Percentiles rank a stretch among this genome's conserved stretches.
Evolutionary conservation across 2,113 vertebrate genomes (phyloP).

Genomic region (Saimiri boliviensis): DNA sequence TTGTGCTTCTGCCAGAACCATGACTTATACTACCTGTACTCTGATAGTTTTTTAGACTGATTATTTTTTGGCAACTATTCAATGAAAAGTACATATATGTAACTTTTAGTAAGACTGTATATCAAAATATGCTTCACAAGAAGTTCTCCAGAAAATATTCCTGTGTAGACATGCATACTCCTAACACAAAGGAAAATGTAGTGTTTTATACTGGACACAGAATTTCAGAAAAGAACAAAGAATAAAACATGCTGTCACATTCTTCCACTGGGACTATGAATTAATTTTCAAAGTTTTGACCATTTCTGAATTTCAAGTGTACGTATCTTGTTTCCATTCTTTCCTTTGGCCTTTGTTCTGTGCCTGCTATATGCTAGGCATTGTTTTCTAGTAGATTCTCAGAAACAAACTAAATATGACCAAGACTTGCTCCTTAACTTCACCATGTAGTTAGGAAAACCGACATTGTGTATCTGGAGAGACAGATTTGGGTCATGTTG

Average conservation of each 20-base stretch:
- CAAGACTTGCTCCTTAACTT: neutral
- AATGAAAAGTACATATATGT: neutral
- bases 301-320: neutral
- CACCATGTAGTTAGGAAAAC: neutral
- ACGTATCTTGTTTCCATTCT: neutral
- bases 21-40: neutral
- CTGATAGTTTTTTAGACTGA: neutral
- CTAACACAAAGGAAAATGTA: neutral
- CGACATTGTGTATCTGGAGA: neutral
- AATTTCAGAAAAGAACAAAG: neutral
- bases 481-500: neutral
- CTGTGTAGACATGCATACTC: neutral
- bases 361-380: neutral
- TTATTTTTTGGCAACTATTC: neutral
- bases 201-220: neutral
- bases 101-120: neutral
- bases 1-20: neutral
- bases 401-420: neutral
- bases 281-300: neutral
- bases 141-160: neutral
- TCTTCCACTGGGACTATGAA: neutral
- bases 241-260: neutral
- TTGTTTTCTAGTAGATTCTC: neutral
- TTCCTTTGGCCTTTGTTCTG: neutral
- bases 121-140: neutral